Evolutionary conservation across 2,113 vertebrate genomes (phyloP).

Genomic region (Lophotis ruficrista): DNA sequence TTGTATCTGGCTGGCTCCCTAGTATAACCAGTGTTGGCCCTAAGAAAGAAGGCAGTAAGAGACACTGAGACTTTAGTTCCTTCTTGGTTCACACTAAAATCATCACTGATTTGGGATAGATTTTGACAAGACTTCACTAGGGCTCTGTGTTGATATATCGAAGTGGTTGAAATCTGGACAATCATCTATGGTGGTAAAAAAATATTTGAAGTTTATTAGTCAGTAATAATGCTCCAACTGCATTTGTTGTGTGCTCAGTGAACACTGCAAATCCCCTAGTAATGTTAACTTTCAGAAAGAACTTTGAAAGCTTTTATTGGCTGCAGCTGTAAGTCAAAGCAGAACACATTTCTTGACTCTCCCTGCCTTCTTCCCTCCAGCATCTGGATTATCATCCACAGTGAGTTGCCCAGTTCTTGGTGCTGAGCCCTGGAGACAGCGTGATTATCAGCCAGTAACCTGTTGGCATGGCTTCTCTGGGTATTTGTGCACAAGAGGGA

Average conservation of each 20-base stretch:
- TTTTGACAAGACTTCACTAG: not conserved
- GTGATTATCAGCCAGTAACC: fast-evolving
- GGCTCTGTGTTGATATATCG: not conserved
- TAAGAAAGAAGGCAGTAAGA: not conserved
- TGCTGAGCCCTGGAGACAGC: not conserved
- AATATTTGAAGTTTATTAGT: not conserved
- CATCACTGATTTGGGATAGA: not conserved
- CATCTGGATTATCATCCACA: not conserved
- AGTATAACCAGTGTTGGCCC: not conserved
- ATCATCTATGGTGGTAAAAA: not conserved
- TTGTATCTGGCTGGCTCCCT: not conserved
- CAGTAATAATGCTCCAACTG: not conserved
- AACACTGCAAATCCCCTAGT: not conserved
- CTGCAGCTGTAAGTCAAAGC: conserved; percentile 45
- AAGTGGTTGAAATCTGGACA: not conserved
- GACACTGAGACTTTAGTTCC: not conserved
- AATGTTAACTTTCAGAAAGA: conserved; percentile 25
- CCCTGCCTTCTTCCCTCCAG: not conserved
- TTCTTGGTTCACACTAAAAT: not conserved
- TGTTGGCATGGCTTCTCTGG: not conserved
- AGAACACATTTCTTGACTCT: not conserved
- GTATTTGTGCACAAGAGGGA: not conserved
- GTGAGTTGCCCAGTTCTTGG: not conserved
- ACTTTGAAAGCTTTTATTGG: conserved; percentile 59
- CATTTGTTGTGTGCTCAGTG: not conserved